phyloP scores from a whole-genome alignment of 2,797 vertebrate species.

The Huso huso region DNA sequence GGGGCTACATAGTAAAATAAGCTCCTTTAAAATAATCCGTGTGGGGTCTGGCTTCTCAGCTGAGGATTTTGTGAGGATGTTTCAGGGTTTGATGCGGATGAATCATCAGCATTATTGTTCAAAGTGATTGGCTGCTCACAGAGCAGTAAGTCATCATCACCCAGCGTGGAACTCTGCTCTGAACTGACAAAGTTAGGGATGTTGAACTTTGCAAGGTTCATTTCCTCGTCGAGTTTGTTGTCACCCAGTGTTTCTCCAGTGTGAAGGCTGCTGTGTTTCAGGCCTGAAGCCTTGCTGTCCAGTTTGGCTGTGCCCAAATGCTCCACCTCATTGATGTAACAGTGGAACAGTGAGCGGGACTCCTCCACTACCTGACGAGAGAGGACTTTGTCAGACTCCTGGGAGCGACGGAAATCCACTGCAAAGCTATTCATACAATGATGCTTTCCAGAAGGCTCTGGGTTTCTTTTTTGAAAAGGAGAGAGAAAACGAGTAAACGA shows the following conservation, averaged over 20 bases:
- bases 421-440: conserved; percentile 64
- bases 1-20: too few species aligned
- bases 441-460: conserved; percentile 64
- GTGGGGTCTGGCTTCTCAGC: conserved; percentile 33
- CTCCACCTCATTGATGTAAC: conserved; percentile 72
- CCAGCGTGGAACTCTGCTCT: conserved; percentile 66
- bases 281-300: conserved; percentile 28
- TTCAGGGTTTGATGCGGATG: conserved; percentile 20
- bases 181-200: conserved; percentile 83
- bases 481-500: not conserved
- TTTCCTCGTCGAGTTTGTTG: conserved; percentile 46
- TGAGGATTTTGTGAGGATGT: conserved; percentile 37
- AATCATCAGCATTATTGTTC: conserved; percentile 47
- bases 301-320: conserved; percentile 41
- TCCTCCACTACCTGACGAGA: conserved; percentile 57
- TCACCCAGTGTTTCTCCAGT: conserved; percentile 38
- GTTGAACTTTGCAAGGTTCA: conserved; percentile 65
- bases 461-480: conserved; percentile 49
- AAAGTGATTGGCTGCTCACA: conserved; percentile 60
- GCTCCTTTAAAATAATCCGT: too few species aligned
- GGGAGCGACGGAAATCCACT: conserved; percentile 50
- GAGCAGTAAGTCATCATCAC: conserved; percentile 73
- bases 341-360: conserved; percentile 72
- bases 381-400: conserved; percentile 55
- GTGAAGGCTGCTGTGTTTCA: conserved; percentile 27